phyloP scores from a whole-genome alignment of 2,797 vertebrate species.

The Ambastaia sidthimunki region DNA sequence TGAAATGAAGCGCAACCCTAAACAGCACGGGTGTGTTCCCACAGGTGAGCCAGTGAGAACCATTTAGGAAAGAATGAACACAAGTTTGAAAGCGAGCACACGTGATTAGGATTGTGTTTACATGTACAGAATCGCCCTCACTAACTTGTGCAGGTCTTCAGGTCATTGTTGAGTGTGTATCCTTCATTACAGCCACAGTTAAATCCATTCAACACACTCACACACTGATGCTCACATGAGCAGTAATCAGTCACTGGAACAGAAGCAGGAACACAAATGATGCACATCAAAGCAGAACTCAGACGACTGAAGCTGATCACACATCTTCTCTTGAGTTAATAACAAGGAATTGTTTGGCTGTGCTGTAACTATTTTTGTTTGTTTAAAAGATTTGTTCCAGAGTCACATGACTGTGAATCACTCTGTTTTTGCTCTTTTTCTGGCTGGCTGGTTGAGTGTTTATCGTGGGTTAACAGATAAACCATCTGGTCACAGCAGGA shows the following conservation, averaged over 20 bases:
- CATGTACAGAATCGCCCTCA: neutral
- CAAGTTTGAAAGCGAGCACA: neutral
- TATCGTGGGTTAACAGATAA: neutral
- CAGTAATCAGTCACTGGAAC: slow-evolving; percentile 78
- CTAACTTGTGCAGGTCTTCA: slow-evolving; percentile 84
- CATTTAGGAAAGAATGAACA: neutral
- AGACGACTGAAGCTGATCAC: neutral
- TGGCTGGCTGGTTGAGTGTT: neutral
- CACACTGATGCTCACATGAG: slow-evolving; percentile 89
- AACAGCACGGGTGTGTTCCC: too few relatives aligned
- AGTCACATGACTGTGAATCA: neutral
- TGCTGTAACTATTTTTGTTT: neutral
- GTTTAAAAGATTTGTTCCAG: neutral
- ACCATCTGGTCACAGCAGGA: slow-evolving; percentile 30
- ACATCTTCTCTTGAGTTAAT: neutral
- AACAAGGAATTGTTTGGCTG: neutral
- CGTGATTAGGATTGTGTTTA: neutral
- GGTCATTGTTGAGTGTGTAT: slow-evolving; percentile 79
- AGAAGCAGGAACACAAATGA: slow-evolving; percentile 5
- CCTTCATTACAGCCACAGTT: slow-evolving; percentile 81
- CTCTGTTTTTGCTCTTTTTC: slow-evolving; percentile 8
- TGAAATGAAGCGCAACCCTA: too few relatives aligned
- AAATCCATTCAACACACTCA: slow-evolving; percentile 83
- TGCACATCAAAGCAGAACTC: slow-evolving; percentile 5
- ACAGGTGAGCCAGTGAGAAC: neutral